Base-by-base conservation (phyloP, 1,140 invertebrate species). In the Apocrypta bakeri region DNA sequence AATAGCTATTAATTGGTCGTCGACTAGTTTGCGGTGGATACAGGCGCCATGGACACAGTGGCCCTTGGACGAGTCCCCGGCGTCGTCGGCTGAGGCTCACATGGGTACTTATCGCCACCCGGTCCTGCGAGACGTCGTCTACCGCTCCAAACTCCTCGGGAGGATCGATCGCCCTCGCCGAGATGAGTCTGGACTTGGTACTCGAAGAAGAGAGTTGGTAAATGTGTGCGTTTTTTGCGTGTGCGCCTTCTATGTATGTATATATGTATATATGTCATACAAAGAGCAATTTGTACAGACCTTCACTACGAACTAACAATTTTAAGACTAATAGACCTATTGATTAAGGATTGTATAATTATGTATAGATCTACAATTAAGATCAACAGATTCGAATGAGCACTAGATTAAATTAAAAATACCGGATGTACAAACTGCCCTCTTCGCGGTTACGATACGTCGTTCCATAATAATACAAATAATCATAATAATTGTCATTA, bases 11-110 rank as follows among this genome's bases (percentile, higher is more conserved):
- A 61, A 27, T 27, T 24, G 37, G 31, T 91, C 88, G 79, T 83
- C 87, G 90, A 91, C 90, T 92, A 91, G 90, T 86, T 92, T 91
- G 90, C 91, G 90, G 89, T 91, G 88, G 90, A 90, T 89, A 88
- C 90, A 91, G 90, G 90, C 89, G 90, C 90, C 88, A 87, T 91
- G 88, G 90, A 89, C 89, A 86, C 89, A 89, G 90, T 88, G 90
- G 87, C 85, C 87, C 89, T n/a, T 89, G 61, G 87, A 87, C 87
- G 29, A 64, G 63, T 69, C 64, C 76, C 37, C 37, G 29, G 29
- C 75, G 17, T 33, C 69, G 40, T 29, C 74, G 14, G 25, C 37
- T 48, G 17, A 48, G 24, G 42, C 74, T 37, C 48, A 31, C 74
- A 25, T 73, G 40, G 25, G 17, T 61, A 7, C 25, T 66, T 25